phyloP scores from a whole-genome alignment of 2,113 vertebrate species.

The human (Homo sapiens) region DNA sequence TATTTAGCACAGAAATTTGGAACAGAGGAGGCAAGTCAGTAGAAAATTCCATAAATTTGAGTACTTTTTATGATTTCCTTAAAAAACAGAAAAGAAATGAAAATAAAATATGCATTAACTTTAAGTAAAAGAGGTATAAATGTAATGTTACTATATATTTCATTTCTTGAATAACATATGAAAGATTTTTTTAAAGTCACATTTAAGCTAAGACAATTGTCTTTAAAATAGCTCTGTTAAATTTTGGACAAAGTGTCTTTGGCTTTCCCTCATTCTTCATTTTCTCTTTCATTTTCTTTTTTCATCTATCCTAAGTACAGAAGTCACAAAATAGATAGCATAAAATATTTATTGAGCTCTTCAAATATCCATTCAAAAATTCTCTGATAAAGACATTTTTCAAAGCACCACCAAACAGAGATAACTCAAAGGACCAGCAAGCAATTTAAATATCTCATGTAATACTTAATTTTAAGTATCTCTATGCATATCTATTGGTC shows the following conservation, averaged over 20 bases:
- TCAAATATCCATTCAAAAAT: background rate
- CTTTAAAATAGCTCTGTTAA: background rate
- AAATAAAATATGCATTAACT: background rate
- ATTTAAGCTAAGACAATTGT: background rate
- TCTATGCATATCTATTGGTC: background rate
- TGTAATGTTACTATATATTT: background rate
- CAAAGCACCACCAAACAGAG: background rate
- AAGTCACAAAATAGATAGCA: background rate
- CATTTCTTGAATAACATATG: background rate
- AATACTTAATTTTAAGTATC: background rate
- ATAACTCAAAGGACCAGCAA: background rate
- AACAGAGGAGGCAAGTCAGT: background rate
- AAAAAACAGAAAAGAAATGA: background rate
- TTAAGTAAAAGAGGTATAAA: background rate
- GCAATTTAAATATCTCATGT: background rate
- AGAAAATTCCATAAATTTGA: background rate
- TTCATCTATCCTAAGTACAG: background rate
- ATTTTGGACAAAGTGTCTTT: background rate
- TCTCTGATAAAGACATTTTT: background rate
- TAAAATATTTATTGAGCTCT: background rate
- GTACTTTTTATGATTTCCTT: background rate
- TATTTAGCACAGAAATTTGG: background rate
- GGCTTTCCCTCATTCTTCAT: background rate
- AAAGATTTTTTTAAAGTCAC: background rate
- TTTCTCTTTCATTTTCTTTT: background rate